A percentile compares a stretch with the other conserved stretches of the same genome.
phyloP scores from a whole-genome alignment of 1,140 invertebrate species.

The Rhyzopertha dominica region DNA sequence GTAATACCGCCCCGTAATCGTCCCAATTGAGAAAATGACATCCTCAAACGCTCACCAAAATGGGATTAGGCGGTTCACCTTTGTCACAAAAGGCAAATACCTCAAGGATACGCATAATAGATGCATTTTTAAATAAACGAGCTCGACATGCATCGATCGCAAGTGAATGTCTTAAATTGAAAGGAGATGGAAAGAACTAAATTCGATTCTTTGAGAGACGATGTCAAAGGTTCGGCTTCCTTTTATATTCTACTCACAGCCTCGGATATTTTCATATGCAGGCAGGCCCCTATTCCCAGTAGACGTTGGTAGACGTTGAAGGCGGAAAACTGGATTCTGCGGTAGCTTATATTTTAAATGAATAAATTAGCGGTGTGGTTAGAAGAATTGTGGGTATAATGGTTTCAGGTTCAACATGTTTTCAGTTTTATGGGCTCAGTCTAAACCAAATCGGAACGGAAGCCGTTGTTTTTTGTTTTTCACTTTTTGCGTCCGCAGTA shows the following conservation, averaged over 20 bases:
- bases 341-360: too few species aligned
- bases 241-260: slow-evolving; percentile 8
- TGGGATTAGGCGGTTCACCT: slow-evolving; percentile 23
- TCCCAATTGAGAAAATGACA: slow-evolving; percentile 18
- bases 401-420: too few species aligned
- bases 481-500: too few species aligned
- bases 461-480: too few species aligned
- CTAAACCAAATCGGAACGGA: too few species aligned
- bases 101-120: slow-evolving; percentile 16
- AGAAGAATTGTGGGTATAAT: too few species aligned
- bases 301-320: too few species aligned
- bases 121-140: slow-evolving; percentile 18
- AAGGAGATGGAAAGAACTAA: slow-evolving; percentile 12
- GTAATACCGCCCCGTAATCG: slow-evolving; percentile 9
- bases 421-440: too few species aligned
- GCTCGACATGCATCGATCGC: slow-evolving; percentile 13
- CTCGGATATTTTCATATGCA: slow-evolving; percentile 10
- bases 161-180: slow-evolving; percentile 4
- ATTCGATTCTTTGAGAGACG: slow-evolving; percentile 15
- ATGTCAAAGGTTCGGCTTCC: slow-evolving; percentile 9
- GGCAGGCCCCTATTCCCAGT: too few species aligned
- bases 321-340: too few species aligned
- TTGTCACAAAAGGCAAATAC: slow-evolving; percentile 14
- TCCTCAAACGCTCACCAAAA: slow-evolving; percentile 18
- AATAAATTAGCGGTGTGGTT: too few species aligned